Evolutionary conservation across 1,140 invertebrate species (phyloP).

Genomic region (Drosophila chauvacae): DNA sequence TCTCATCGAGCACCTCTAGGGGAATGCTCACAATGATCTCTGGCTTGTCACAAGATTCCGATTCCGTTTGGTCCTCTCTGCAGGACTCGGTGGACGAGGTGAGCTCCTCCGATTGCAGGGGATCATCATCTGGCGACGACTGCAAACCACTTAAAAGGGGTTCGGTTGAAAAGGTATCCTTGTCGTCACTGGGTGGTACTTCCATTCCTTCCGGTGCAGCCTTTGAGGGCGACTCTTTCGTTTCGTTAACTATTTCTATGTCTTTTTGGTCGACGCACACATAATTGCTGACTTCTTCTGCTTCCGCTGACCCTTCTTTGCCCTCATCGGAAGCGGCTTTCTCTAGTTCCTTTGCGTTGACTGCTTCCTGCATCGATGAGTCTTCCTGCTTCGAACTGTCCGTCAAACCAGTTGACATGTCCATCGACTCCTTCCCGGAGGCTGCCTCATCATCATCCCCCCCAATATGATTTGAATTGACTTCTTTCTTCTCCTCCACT

Average conservation of each 20-base stretch:
- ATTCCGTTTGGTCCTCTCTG: conserved; percentile 10
- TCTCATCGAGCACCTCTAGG: conserved; percentile 49
- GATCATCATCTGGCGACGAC: background rate
- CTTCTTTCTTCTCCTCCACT: no score
- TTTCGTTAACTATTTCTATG: conserved; percentile 14
- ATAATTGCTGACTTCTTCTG: background rate
- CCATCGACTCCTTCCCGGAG: background rate
- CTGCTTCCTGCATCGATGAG: background rate
- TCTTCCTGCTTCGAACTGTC: background rate
- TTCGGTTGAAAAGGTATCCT: background rate
- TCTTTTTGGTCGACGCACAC: background rate
- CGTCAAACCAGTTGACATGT: background rate
- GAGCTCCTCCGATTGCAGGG: conserved; percentile 53
- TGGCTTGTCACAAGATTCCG: conserved; percentile 9
- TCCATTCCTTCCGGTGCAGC: background rate
- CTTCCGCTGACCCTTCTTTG: background rate
- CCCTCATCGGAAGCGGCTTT: background rate
- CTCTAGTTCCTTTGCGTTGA: background rate
- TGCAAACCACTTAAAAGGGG: background rate
- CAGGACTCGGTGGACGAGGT: conserved; percentile 42
- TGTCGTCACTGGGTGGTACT: background rate
- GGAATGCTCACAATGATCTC: conserved; percentile 71
- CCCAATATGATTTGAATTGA: background rate
- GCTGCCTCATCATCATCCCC: background rate
- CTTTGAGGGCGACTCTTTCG: background rate